These are phyloP conservation scores for Conus ventricosus DNA, from an alignment of 1,140 invertebrate genomes.

Conservation along the genomic window DNA sequence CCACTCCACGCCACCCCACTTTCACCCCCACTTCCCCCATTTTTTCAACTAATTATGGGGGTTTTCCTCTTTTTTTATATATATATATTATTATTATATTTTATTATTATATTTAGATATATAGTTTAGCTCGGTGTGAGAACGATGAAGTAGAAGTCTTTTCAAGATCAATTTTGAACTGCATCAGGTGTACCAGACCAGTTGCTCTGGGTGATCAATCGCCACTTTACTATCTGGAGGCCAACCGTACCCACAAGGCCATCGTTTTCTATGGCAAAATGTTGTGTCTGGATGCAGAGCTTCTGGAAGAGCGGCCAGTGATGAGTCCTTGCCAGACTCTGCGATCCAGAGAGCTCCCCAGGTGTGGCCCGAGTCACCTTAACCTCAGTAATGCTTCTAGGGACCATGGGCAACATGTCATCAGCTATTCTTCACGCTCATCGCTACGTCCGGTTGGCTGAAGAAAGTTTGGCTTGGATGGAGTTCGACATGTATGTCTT, in stretches of 20 bases:
- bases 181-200: constrained; percentile 66
- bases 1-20: too few relatives aligned
- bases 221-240: constrained; percentile 68
- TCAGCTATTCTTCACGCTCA: constrained; percentile 64
- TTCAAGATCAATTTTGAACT: too few relatives aligned
- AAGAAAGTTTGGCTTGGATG: constrained; percentile 56
- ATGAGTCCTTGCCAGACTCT: constrained; percentile 61
- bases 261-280: constrained; percentile 71
- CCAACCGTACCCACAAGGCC: constrained; percentile 65
- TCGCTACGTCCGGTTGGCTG: constrained; percentile 53
- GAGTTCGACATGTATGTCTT: not conserved
- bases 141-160: too few relatives aligned
- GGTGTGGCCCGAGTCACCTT: constrained; percentile 69
- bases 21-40: too few relatives aligned
- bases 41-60: too few relatives aligned
- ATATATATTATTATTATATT: too few relatives aligned
- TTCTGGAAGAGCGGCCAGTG: constrained; percentile 53
- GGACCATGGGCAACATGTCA: constrained; percentile 66
- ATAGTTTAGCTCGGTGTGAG: too few relatives aligned
- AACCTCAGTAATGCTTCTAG: constrained; percentile 73
- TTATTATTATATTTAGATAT: too few relatives aligned
- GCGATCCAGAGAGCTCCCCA: constrained; percentile 69
- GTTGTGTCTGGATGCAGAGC: constrained; percentile 64
- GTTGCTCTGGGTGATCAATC: constrained; percentile 68
- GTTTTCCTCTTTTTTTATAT: too few relatives aligned